Percentiles rank a stretch among this genome's conserved stretches.
Evolutionary conservation across 2,113 vertebrate genomes (phyloP).

Genomic region (Suricata suricatta): DNA sequence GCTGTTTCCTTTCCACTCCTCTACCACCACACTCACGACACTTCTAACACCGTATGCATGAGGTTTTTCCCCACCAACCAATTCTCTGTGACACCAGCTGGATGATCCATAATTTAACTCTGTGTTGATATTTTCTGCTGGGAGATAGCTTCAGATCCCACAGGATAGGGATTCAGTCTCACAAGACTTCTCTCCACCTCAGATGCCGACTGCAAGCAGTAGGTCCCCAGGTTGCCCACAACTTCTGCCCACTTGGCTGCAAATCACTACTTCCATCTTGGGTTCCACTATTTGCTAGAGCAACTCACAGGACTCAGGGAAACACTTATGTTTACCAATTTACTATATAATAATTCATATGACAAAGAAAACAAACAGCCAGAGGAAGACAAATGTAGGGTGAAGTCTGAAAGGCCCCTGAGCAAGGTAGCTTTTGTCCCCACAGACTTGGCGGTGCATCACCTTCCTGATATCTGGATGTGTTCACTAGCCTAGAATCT

Average conservation of each 20-base stretch:
- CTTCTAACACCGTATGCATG: not conserved
- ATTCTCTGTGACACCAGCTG: not conserved
- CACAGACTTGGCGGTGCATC: not conserved
- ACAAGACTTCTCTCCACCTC: not conserved
- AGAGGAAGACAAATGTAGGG: not conserved
- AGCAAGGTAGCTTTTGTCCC: not conserved
- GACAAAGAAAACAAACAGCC: not conserved
- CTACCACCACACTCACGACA: not conserved
- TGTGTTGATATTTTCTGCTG: not conserved
- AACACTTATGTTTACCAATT: not conserved
- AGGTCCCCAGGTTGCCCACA: not conserved
- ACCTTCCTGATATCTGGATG: not conserved
- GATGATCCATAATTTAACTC: not conserved
- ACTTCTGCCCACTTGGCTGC: not conserved
- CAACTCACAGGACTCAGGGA: not conserved
- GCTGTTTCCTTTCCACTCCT: not conserved
- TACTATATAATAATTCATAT: not conserved
- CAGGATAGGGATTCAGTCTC: not conserved
- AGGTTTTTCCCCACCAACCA: not conserved
- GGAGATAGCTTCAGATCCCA: not conserved
- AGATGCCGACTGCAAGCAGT: not conserved
- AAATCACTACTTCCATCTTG: not conserved
- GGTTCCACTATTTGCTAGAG: not conserved
- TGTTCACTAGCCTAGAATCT: not conserved
- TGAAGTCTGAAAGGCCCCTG: not conserved